Conservation (phyloP, 2,113 vertebrate genomes). For the Zapornia atra region DNA sequence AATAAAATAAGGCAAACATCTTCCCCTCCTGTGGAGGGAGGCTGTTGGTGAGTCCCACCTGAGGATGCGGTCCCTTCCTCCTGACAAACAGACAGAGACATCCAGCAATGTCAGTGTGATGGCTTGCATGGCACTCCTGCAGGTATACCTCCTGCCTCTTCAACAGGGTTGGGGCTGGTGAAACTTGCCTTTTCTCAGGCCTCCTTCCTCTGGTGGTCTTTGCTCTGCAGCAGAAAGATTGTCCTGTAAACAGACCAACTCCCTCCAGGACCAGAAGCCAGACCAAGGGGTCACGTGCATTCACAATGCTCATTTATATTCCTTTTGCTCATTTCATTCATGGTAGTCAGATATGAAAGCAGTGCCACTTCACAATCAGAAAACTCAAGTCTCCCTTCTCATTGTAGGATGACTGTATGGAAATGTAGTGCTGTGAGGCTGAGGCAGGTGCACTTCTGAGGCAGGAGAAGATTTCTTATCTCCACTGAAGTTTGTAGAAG, state of each 20-base stretch:
- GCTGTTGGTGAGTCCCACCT: background rate
- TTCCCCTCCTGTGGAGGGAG: background rate
- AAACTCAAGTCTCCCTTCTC: background rate
- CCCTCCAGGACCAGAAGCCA: background rate
- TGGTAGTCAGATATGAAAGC: background rate
- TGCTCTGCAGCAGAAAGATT: background rate
- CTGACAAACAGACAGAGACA: background rate
- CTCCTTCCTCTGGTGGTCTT: background rate
- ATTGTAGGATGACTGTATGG: background rate
- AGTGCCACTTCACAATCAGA: background rate
- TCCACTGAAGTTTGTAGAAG: background rate
- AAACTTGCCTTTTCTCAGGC: background rate
- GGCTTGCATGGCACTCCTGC: background rate
- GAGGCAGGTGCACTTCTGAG: background rate
- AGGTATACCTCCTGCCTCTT: background rate
- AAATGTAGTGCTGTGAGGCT: background rate
- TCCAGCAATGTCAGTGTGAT: background rate
- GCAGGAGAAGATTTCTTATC: background rate
- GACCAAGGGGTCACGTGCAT: background rate
- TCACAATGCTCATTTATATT: background rate
- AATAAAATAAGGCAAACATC: background rate
- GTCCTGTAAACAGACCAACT: background rate
- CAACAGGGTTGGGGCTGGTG: background rate
- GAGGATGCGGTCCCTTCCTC: background rate
- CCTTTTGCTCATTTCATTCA: background rate